Percentiles rank a stretch among this genome's conserved stretches.
Evolutionary conservation across 2,113 vertebrate genomes (phyloP).

Genomic region (Diadophis punctatus): DNA sequence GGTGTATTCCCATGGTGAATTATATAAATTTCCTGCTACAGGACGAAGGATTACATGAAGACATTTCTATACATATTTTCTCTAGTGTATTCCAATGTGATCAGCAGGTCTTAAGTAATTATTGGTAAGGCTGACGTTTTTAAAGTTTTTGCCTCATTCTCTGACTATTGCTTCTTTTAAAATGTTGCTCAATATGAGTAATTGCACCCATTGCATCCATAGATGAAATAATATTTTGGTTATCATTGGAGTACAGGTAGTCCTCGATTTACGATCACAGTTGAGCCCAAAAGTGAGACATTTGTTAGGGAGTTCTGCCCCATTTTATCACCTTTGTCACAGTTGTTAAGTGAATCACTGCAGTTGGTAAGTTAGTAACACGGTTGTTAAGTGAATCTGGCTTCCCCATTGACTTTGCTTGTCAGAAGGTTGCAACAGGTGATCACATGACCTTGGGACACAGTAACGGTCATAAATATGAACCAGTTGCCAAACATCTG

Average conservation of each 20-base stretch:
- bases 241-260: background rate
- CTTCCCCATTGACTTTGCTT: too few relatives aligned
- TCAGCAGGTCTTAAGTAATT: background rate
- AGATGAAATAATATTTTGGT: background rate
- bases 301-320: too few relatives aligned
- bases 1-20: background rate
- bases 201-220: background rate
- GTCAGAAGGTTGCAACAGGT: too few relatives aligned
- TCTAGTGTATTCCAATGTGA: background rate
- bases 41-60: background rate
- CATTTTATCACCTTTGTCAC: too few relatives aligned
- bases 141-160: background rate
- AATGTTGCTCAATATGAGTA: background rate
- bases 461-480: too few relatives aligned
- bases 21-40: background rate
- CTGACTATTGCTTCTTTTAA: background rate
- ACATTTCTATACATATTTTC: background rate
- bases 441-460: too few relatives aligned
- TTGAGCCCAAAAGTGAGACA: too few relatives aligned
- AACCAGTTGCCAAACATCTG: too few relatives aligned
- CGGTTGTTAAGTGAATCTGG: too few relatives aligned
- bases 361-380: too few relatives aligned
- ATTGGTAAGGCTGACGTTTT: background rate
- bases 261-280: too few relatives aligned
- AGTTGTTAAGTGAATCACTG: too few relatives aligned